These are phyloP conservation scores for Orussus abietinus DNA, from an alignment of 1,140 invertebrate species.

Conservation along the genomic window DNA sequence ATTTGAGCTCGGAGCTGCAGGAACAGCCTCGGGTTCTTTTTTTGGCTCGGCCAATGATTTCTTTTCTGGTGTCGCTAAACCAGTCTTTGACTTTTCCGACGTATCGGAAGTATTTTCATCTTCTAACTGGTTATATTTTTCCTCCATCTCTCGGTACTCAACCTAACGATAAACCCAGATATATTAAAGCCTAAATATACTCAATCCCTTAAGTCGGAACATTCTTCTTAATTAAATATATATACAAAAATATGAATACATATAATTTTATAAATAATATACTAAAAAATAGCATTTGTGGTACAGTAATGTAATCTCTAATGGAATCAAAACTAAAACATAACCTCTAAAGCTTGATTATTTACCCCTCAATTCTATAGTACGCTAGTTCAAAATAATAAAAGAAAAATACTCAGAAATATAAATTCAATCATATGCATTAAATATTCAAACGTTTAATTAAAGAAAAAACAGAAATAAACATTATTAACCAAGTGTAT, in stretches of 20 bases:
- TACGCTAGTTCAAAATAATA: too few relatives aligned
- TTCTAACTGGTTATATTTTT: conserved; percentile 61
- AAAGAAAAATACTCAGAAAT: conserved; percentile 41
- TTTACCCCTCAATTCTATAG: too few relatives aligned
- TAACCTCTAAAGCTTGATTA: too few relatives aligned
- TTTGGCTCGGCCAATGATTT: conserved; percentile 44
- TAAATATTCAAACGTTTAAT: conserved; percentile 12
- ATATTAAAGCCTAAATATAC: too few relatives aligned
- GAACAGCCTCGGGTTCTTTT: conserved; percentile 38
- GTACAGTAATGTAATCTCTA: too few relatives aligned
- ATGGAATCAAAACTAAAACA: too few relatives aligned
- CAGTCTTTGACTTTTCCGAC: conserved; percentile 62
- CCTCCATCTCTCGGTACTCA: conserved; percentile 66
- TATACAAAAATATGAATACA: neutral
- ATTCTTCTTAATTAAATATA: neutral
- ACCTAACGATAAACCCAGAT: conserved; percentile 54
- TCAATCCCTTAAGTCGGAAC: neutral
- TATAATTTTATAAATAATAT: neutral
- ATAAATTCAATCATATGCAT: conserved; percentile 9
- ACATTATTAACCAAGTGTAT: conserved; percentile 3
- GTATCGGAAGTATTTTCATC: conserved; percentile 63
- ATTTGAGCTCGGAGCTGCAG: conserved; percentile 24
- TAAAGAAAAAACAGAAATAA: conserved; percentile 10
- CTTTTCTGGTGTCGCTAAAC: conserved; percentile 49
- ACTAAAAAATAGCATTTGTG: conserved; percentile 5